Conservation (phyloP, 2,888 invertebrate species). For the Xylota segnis region DNA sequence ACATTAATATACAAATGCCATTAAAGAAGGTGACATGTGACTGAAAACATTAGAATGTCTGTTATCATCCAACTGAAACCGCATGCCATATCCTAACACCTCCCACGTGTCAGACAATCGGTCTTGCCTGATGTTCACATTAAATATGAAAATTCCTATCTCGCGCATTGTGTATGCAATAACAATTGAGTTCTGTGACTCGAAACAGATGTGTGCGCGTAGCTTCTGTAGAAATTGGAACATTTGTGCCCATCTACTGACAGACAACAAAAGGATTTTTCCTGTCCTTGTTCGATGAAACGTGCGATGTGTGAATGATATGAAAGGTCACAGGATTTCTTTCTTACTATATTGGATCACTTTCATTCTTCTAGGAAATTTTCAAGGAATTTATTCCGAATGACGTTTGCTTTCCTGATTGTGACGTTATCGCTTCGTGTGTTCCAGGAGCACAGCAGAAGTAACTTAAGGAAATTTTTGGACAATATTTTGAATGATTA, state of each 20-base stretch:
- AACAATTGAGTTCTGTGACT: conserved; percentile 17
- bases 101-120: conserved; percentile 23
- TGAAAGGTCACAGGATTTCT: not conserved
- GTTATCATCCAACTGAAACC: conserved; percentile 17
- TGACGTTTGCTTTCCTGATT: not conserved
- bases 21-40: conserved; percentile 14
- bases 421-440: not conserved
- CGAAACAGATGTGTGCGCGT: conserved; percentile 5
- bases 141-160: conserved; percentile 6
- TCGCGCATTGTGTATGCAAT: not conserved
- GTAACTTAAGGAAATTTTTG: not conserved
- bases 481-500: not conserved
- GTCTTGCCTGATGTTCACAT: not conserved
- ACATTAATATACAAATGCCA: conserved; percentile 9
- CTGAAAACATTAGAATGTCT: conserved; percentile 16
- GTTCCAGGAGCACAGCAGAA: not conserved
- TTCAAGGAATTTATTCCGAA: not conserved
- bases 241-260: not conserved
- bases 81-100: conserved; percentile 14
- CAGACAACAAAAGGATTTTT: conserved; percentile 31
- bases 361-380: not conserved
- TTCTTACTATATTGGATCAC: not conserved
- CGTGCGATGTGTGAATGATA: conserved; percentile 8
- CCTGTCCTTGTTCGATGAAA: conserved; percentile 25
- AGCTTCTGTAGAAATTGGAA: not conserved